Evolutionary conservation across 1,140 invertebrate genomes (phyloP).

Genomic region (Bombus vancouverensis): DNA sequence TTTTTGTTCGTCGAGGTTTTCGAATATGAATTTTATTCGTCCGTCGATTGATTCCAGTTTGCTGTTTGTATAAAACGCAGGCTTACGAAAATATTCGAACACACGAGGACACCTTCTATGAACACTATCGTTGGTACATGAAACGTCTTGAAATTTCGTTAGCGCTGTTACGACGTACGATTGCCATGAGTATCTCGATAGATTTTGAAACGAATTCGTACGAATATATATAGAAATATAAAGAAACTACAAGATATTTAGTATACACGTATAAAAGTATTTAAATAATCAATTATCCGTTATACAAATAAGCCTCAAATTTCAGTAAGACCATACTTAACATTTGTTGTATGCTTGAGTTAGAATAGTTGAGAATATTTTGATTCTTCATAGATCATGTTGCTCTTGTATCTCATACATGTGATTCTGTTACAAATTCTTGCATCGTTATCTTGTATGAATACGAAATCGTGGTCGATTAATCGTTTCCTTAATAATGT

Average conservation of each 20-base stretch:
- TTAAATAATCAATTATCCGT: too few relatives aligned
- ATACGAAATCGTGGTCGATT: too few relatives aligned
- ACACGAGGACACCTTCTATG: neutral
- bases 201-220: neutral
- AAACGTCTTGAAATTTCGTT: too few relatives aligned
- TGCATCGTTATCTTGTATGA: too few relatives aligned
- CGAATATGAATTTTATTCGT: neutral
- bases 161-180: neutral
- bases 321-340: too few relatives aligned
- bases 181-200: neutral
- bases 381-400: too few relatives aligned
- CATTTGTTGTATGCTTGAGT: too few relatives aligned
- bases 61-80: neutral
- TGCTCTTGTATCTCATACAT: too few relatives aligned
- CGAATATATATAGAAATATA: neutral
- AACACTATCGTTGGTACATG: too few relatives aligned
- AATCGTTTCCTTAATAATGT: neutral
- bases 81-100: neutral
- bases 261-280: neutral
- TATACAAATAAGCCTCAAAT: too few relatives aligned
- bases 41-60: neutral
- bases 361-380: too few relatives aligned
- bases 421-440: too few relatives aligned
- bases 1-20: neutral
- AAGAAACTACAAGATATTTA: neutral